Percentiles rank a stretch among this genome's conserved stretches.
phyloP scores from a whole-genome alignment of 1,140 invertebrate genomes.

The Meloidogyne exigua region DNA sequence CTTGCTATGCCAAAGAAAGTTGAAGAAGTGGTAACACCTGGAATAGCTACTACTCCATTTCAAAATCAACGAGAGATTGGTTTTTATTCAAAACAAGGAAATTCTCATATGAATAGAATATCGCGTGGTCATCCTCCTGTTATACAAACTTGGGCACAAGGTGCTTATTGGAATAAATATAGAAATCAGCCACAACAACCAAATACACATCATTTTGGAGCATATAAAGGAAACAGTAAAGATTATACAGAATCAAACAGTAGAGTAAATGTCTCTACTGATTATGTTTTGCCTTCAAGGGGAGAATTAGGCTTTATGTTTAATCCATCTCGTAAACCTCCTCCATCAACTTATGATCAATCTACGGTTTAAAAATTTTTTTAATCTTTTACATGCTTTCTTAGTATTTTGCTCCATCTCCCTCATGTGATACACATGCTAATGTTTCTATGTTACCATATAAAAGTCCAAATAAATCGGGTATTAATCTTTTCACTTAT shows the following conservation, averaged over 20 bases:
- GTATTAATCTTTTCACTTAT: not conserved
- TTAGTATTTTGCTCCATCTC: not conserved
- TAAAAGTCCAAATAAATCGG: not conserved
- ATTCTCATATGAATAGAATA: not conserved
- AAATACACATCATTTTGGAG: not conserved
- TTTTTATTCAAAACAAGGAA: not conserved
- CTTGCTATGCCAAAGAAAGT: conserved; percentile 44
- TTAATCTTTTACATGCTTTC: not conserved
- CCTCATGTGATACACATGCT: not conserved
- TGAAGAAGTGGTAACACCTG: not conserved
- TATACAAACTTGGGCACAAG: not conserved
- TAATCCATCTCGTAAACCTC: not conserved
- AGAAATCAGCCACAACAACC: not conserved
- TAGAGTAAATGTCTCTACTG: not conserved
- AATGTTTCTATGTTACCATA: not conserved
- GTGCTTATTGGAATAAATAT: not conserved
- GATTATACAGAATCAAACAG: not conserved
- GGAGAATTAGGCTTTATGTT: not conserved
- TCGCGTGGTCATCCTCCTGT: not conserved
- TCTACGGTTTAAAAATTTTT: not conserved
- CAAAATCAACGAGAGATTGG: not conserved
- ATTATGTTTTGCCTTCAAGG: not conserved
- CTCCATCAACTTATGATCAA: not conserved
- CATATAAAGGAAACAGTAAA: not conserved
- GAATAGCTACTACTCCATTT: not conserved